These are phyloP conservation scores for Hyles vespertilio DNA, from an alignment of 1,140 invertebrate species.

Conservation along the genomic window DNA sequence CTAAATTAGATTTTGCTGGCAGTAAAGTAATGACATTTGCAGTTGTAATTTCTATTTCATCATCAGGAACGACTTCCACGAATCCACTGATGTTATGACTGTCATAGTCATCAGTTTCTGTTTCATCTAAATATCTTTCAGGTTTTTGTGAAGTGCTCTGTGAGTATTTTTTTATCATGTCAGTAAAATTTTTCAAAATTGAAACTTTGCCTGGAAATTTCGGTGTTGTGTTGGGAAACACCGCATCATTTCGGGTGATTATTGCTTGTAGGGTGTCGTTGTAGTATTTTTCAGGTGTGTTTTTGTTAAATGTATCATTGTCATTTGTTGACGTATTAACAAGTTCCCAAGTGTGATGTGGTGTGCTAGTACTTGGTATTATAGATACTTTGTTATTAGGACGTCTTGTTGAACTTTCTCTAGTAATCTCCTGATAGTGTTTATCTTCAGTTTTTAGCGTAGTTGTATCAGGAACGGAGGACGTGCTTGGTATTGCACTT, in stretches of 20 bases:
- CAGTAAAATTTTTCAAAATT: conserved; percentile 60
- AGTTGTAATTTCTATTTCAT: conserved; percentile 60
- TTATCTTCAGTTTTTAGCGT: conserved; percentile 13
- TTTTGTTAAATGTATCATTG: conserved; percentile 54
- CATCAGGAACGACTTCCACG: conserved; percentile 60
- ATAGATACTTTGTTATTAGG: conserved; percentile 69
- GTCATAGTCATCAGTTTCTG: conserved; percentile 30
- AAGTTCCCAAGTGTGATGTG: conserved; percentile 69
- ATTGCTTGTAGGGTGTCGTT: conserved; percentile 74
- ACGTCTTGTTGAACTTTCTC: conserved; percentile 57
- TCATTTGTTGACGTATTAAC: conserved; percentile 67
- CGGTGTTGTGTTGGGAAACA: conserved; percentile 66
- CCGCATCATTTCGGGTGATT: conserved; percentile 69
- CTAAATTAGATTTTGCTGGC: conserved; percentile 79
- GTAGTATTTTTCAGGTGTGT: conserved; percentile 65
- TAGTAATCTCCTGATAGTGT: conserved; percentile 32
- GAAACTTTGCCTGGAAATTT: conserved; percentile 65
- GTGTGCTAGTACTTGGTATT: conserved; percentile 55
- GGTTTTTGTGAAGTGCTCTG: conserved; percentile 37
- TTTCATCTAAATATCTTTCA: conserved; percentile 20
- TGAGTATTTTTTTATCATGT: conserved; percentile 61
- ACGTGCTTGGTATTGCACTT: conserved; percentile 11
- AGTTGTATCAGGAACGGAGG: background rate
- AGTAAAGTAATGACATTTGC: conserved; percentile 75
- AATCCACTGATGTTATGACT: conserved; percentile 49